Evolutionary conservation across 1,140 invertebrate species (phyloP), one percentile per base, ranked within the genome.

Genomic region (Sitobion miscanthi): DNA sequence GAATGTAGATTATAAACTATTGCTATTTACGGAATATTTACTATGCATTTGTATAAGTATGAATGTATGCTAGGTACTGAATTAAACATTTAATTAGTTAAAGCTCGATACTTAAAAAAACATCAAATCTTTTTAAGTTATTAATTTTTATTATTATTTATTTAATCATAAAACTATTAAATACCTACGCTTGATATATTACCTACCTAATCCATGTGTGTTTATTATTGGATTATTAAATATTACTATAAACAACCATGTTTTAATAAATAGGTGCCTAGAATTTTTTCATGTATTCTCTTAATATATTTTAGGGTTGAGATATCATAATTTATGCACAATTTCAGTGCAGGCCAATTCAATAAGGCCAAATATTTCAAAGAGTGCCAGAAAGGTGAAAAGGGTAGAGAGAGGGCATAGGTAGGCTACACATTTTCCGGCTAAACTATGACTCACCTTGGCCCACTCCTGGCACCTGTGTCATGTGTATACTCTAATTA

Each of bases 311-410:
- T 87, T 35, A 87, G 17, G 30, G 30, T 87, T 52, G 7, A 52
- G 45, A 20, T 87, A 20, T 49, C 47, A 87, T 87, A 87, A 87
- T 87, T 49, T 87, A 87, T 87, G 30, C 86, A 87, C 45, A 47
- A 49, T 47, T 47, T 87, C 6, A 85, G 8, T 25, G 42, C 45
- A 85, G 35, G 23, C 9, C 30, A 77, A n/a, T 77, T 77, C n/a
- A 77, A 77, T n/a, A 77, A n/a, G n/a, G n/a, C 6, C 0, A 85
- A 42, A 42, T 21, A 25, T 85, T 85, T 25, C 1, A 45, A 85
- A 85, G 4, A 21, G 8, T 23, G 38, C 0, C 23, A 14, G 21
- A 45, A 21, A 85, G 23, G 23, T 8, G 42, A 25, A 85, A 38
- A 9, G 21, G 23, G 2, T 14, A 1, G n/a, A 9, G 30, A 69